Evolutionary conservation across 2,113 vertebrate genomes (phyloP).

Genomic region (Corvus cornix): DNA sequence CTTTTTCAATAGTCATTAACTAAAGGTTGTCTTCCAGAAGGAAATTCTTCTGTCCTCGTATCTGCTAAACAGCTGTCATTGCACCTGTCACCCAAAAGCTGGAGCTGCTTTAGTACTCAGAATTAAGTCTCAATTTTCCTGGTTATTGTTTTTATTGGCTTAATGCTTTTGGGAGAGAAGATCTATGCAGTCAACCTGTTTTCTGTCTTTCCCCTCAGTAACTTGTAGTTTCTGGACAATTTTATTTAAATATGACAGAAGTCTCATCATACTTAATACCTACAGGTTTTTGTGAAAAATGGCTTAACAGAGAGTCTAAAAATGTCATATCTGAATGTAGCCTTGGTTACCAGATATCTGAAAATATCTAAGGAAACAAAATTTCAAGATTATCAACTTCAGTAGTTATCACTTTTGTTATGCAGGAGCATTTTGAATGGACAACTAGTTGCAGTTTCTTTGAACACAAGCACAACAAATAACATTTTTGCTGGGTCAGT

Average conservation of each 20-base stretch:
- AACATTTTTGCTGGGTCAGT: neutral
- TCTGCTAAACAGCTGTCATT: neutral
- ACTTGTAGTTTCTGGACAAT: neutral
- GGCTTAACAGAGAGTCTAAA: neutral
- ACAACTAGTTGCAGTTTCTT: neutral
- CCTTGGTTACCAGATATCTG: neutral
- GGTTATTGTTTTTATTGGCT: neutral
- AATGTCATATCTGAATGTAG: neutral
- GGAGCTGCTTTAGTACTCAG: neutral
- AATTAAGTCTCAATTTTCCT: neutral
- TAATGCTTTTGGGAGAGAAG: neutral
- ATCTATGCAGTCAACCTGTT: neutral
- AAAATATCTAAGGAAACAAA: neutral
- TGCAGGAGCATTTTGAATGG: neutral
- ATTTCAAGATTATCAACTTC: neutral
- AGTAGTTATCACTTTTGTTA: neutral
- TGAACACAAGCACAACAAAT: neutral
- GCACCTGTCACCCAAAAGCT: neutral
- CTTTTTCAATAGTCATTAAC: neutral
- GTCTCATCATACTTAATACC: neutral
- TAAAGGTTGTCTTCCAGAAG: neutral
- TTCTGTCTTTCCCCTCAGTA: neutral
- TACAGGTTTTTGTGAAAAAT: neutral
- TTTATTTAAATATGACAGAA: neutral
- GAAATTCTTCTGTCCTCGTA: neutral